These are phyloP conservation scores for Drosophila kikkawai DNA, from an alignment of 1,140 invertebrate genomes.

Conservation along the genomic window DNA sequence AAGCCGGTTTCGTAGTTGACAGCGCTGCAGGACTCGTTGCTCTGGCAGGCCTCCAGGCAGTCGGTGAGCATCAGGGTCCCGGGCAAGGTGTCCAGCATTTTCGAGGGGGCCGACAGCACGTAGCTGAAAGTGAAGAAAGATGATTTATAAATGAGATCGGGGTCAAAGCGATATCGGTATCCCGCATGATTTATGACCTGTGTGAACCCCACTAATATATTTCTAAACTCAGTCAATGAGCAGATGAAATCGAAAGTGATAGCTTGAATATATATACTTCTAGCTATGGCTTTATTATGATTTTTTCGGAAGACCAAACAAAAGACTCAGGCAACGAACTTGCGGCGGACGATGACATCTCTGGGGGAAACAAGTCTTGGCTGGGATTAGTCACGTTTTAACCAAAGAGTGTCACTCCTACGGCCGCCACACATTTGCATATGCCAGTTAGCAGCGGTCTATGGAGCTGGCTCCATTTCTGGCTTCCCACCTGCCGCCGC, in stretches of 20 bases:
- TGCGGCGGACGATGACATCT: slow-evolving; percentile 54
- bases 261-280: neutral
- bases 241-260: slow-evolving; percentile 49
- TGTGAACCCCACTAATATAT: slow-evolving; percentile 15
- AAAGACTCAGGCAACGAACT: slow-evolving; percentile 59
- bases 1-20: slow-evolving; percentile 98
- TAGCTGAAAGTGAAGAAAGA: slow-evolving; percentile 86
- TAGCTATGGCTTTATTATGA: slow-evolving; percentile 18
- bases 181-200: slow-evolving; percentile 25
- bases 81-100: slow-evolving; percentile 94
- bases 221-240: slow-evolving; percentile 1
- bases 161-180: neutral
- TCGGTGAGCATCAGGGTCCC: slow-evolving; percentile 96
- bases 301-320: slow-evolving; percentile 33
- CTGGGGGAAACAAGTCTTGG: slow-evolving; percentile 46
- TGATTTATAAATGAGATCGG: slow-evolving; percentile 46
- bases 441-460: slow-evolving; percentile 20
- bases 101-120: slow-evolving; percentile 95
- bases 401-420: slow-evolving; percentile 45
- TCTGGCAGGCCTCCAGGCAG: slow-evolving; percentile 95
- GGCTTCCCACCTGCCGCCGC: slow-evolving; percentile 30
- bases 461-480: slow-evolving; percentile 25
- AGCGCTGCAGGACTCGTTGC: slow-evolving; percentile 94
- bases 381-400: slow-evolving; percentile 71
- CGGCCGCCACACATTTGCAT: slow-evolving; percentile 54